Base-by-base conservation (phyloP, 2,797 vertebrate species). In the Mus caroli region DNA sequence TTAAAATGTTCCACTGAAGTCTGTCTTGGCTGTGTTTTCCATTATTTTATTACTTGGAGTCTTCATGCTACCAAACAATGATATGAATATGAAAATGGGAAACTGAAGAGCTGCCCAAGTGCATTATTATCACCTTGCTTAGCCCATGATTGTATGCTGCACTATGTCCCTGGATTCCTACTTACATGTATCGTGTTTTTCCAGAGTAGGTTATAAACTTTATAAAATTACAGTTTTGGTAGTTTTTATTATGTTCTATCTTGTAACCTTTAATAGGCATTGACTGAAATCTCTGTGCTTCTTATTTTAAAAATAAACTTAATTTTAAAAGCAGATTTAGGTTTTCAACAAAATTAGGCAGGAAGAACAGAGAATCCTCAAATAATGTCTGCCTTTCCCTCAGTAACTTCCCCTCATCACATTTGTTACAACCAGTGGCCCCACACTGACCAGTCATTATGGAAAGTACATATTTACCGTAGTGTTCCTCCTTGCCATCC, bases 251-350 rank as follows among this genome's bases (percentile, higher is more conserved):
- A 76, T 40, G 15, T 88, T 22, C 34, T 22, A 34, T 37, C 52
- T 69, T 71, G 50, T 91, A 91, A 40, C 64, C 7, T 71, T 54
- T 71, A 82, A 28, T 91, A 82, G n/a, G 8, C 9, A 71, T 71
- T 91, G 64, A 26, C 52, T 91, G 78, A 91, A 82, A 58, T 91
- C 17, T 82, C 71, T 82, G 40, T 71, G 52, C 20, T 43, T 69
- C 31, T 67, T 58, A 15, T 71, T 82, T 79, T 79, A 40, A 67
- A 46, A 73, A 8, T 71, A 58, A 80, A 91, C 37, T 56, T 80
- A 28, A 4, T 91, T 90, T 83, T 60, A 24, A 83, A 56, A 58
- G 37, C 28, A 52, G 43, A 37, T 90, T 78, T 89, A 77, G 40
- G 69, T 76, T 77, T 31, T 76, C 19, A 62, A 77, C 20, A 46